Base-by-base conservation (phyloP, 2,113 vertebrate species). In the Chitala chitala region DNA sequence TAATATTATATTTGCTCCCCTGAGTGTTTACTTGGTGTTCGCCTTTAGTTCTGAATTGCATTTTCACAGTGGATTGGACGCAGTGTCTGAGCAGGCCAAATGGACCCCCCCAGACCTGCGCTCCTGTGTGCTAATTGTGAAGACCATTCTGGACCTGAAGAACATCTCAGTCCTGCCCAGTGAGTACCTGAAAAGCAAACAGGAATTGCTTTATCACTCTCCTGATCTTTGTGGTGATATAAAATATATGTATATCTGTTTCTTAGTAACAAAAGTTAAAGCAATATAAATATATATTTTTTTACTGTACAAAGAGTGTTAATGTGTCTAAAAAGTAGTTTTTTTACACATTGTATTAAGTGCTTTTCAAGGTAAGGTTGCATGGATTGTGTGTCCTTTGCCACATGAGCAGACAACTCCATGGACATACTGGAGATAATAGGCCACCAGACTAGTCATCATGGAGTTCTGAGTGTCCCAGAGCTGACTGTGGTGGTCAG, bases 41-140 rank as follows among this genome's bases (percentile, higher is more conserved):
- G n/a, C n/a, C n/a, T n/a, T n/a, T n/a, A n/a, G 12, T 44, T 36
- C 17, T 46, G 65, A 63, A 26, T 74, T 5, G 50, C 59, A 66
- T 75, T 6, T 56, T 74, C 55, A 4, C 79, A 92, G 90, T 77
- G 78, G 82, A 53, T 76, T 90, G 75, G 61, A 76, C 55, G 71
- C 77, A 12, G n/a, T 12, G 4, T 86, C 56, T 10, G 64, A 78
- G 20, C 26, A 65, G 75, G 58, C 90, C 42, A 81, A 84, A 2
- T 95, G 95, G 94, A 79, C 81, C 73, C 76, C 78, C 40, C 86
- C 91, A 29, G 83, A 89, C 42, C 22, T 91, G 72, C 33, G 8
- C 22, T 64, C 24, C 15, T 76, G 75, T 24, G 69, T 58, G 3
- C 46, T 26, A 5, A 42, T 76, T 12, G 44, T 75, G 54, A 7